Base-by-base conservation (phyloP, 2,797 vertebrate genomes). In the Chanos chanos region DNA sequence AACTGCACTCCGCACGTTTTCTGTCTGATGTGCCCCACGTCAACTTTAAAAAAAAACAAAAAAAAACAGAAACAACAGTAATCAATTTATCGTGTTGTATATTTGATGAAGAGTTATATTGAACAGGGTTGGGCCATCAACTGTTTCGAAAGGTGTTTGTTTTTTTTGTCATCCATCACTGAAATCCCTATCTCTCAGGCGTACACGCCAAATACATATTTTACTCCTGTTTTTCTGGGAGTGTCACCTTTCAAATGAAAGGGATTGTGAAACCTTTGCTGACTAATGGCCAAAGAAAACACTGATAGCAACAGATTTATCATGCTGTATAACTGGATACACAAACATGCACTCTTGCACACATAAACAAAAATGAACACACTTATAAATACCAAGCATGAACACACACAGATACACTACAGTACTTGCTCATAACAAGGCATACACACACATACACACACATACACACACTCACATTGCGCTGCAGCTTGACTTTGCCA, bases 1-100 rank as follows among this genome's bases (percentile, higher is more conserved):
- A 98, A 73, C 87, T 89, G 44, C 96, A 98, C 73, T 98, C 92
- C 1, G 88, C 86, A 74, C 95, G 93, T 81, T 94, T 94, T 59
- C 74, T 88, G 1, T 90, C 77, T 9, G 93, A 92, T 0, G 95
- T 94, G 8, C 74, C 81, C 96, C 96, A 99, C 0, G 63, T 86
- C 58, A 98, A 83, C 96, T 98, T 83, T 47, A 73, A 69, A 39
- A 62, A 66, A 27, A 61, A 39, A 49, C 44, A 75, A 52, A 48
- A 43, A 12, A 37, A 28, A 28, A 76, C 51, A 75, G 54, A 34
- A 27, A 44, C 25, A 36, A 7, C 12, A 30, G 30, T 4, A 16
- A 36, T 18, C 15, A 1, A n/a, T 10, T 13, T 5, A 15, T n/a
- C 47, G n/a, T n/a, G n/a, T n/a, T n/a, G n/a, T n/a, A n/a, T n/a